A percentile compares a stretch with the other conserved stretches of the same genome.
These are phyloP conservation scores for Sussaba pulchella DNA, from an alignment of 2,888 invertebrate genomes.

Conservation along the genomic window DNA sequence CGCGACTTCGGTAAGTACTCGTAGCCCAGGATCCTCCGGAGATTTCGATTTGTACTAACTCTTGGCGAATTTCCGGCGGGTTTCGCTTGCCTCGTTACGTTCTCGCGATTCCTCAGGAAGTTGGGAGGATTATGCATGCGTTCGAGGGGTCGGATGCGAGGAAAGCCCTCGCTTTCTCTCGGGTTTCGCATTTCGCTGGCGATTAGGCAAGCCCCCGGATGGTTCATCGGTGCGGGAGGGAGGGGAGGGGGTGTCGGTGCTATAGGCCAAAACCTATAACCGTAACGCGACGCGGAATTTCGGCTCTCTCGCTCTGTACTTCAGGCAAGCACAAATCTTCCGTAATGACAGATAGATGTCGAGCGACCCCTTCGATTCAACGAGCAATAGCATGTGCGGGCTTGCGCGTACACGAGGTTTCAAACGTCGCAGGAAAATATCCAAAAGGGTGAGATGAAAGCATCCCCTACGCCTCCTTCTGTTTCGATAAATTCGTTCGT, in stretches of 20 bases:
- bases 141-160: constrained; percentile 20
- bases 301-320: constrained; percentile 59
- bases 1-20: constrained; percentile 11
- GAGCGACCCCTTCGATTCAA: constrained; percentile 66
- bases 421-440: constrained; percentile 67
- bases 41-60: constrained; percentile 51
- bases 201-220: constrained; percentile 48
- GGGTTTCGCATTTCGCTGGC: constrained; percentile 51
- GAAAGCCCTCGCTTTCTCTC: constrained; percentile 32
- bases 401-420: not conserved
- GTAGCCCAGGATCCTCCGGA: constrained; percentile 25
- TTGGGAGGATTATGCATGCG: constrained; percentile 53
- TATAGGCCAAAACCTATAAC: constrained; percentile 71
- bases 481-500: constrained; percentile 45
- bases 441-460: constrained; percentile 68
- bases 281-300: constrained; percentile 75
- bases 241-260: constrained; percentile 3
- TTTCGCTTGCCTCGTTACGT: constrained; percentile 46
- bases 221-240: constrained; percentile 11
- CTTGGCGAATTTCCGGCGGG: constrained; percentile 40
- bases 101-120: constrained; percentile 38
- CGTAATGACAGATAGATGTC: constrained; percentile 78
- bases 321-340: constrained; percentile 74
- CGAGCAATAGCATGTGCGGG: not conserved
- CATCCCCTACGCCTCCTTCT: too few species aligned